Evolutionary conservation across 2,797 vertebrate species (phyloP), one percentile per base, ranked within the genome.

Genomic region (Sylvia borin): DNA sequence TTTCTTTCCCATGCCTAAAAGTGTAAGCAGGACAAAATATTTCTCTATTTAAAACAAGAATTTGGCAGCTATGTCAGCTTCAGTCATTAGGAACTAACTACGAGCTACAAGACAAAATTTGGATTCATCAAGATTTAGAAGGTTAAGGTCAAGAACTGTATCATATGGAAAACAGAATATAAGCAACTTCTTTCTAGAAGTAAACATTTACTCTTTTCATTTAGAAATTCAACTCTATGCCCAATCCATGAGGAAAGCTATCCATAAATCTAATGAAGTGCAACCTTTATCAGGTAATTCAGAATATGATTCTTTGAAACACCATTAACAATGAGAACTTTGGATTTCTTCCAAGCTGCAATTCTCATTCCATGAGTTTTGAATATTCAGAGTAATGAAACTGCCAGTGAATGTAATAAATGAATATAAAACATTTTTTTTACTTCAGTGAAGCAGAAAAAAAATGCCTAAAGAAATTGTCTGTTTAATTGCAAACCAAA

Each of bases 401-500:
- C 58, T 92, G 54, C 65, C 72, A 93, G 61, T 53, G 43, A 96
- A 72, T 54, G 34, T 71, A 92, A 94, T 74, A 96, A 94, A 95
- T 57, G 53, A 74, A 57, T 79, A 92, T 54, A 96, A 91, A 88
- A 13, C 27, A 13, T 42, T 95, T 85, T 74, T 76, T 85, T 67
- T 87, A 79, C 75, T 78, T 88, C 92, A 85, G 47, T 76, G 90
- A 96, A 96, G 89, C 90, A 90, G 78, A 32, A 88, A 91, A 91
- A 93, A 89, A 85, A 84, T 9, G 85, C 75, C 54, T 57, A 20
- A 51, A 92, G 94, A 97, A 95, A 94, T 83, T 40, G 64, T 62
- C 89, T 93, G 76, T 88, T 93, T 94, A 93, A 82, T 58, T 95
- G 88, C 90, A 34, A 95, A 85, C 81, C 73, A 95, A 96, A 95